Base-by-base conservation (phyloP, 2,888 invertebrate species). In the Xylota segnis region DNA sequence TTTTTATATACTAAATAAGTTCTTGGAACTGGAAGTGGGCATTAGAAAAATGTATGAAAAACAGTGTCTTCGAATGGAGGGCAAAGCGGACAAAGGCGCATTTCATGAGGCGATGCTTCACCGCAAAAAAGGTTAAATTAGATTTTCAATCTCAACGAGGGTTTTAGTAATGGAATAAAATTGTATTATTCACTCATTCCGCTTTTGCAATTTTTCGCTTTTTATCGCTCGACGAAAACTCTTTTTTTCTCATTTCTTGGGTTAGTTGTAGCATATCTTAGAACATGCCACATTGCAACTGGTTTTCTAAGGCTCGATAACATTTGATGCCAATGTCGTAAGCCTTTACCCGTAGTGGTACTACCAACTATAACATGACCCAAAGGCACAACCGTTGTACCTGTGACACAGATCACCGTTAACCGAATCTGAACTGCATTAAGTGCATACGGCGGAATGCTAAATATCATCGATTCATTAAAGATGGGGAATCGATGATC, bases 321-420 rank as follows among this genome's bases (percentile, higher is more conserved):
- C 96, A 97, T 97, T 92, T 96, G 96, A 90, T 96, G 95, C 96
- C 96, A 97, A 90, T 97, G 97, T 27, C 95, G 94, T 66, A 96
- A 90, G 1, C 96, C 94, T 89, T 95, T 92, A 74, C 96, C 96
- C 45, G 94, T 94, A 12, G 96, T 95, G 89, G 95, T 94, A 45
- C 95, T 94, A 27, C 96, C 96, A 14, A 96, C 95, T 84, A 96
- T 95, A 70, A 97, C 95, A 91, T 97, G 96, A 16, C 97, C 97
- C 81, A 97, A 93, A n/a, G 96, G 94, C 88, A 93, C 93, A 12
- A 95, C 94, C 88, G 94, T 93, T 5, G 94, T 93, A 14, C 89
- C 89, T 32, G 89, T 89, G 14, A 89, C 89, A 32, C 90, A 91
- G 14, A 94, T 94, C n/a, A 95, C 94, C 0, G 95, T 95, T 87